A percentile compares a stretch with the other conserved stretches of the same genome.
Conservation (phyloP, 64 coral and sea anemone genomes). For the Actinia equina region DNA sequence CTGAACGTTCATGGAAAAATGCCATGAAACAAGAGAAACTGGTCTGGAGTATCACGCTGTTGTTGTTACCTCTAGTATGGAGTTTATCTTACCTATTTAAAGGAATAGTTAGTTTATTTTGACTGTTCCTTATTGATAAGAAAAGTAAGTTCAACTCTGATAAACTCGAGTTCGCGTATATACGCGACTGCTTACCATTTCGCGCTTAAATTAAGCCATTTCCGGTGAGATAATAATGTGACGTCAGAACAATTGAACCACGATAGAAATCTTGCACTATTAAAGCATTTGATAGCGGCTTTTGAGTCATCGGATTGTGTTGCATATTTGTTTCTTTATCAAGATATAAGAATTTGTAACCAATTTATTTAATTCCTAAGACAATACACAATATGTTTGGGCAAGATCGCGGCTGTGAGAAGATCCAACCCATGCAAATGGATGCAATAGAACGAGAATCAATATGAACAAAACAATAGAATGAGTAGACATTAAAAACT, state of each 20-base stretch:
- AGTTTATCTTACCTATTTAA: neutral
- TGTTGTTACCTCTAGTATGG: neutral
- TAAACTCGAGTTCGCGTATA: neutral
- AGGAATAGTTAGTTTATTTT: conserved; percentile 6
- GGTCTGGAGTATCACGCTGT: neutral
- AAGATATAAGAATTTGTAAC: too few relatives aligned
- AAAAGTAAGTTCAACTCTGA: neutral
- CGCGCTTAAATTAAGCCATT: neutral
- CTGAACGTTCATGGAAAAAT: neutral
- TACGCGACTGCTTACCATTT: neutral
- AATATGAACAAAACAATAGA: too few relatives aligned
- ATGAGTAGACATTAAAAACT: too few relatives aligned
- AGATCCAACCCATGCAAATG: too few relatives aligned
- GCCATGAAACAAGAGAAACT: neutral
- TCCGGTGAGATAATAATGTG: neutral
- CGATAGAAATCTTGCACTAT: neutral
- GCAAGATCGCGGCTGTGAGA: too few relatives aligned
- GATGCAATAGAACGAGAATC: too few relatives aligned
- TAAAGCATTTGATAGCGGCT: too few relatives aligned
- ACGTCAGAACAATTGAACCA: neutral
- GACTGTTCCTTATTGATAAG: neutral
- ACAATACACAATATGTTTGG: too few relatives aligned
- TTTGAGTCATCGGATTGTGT: too few relatives aligned
- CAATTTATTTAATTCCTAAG: too few relatives aligned
- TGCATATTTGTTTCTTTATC: too few relatives aligned